Evolutionary conservation across 2,888 invertebrate genomes (phyloP), one percentile per base, ranked within the genome.

Genomic region (Drosophila ochracea): DNA sequence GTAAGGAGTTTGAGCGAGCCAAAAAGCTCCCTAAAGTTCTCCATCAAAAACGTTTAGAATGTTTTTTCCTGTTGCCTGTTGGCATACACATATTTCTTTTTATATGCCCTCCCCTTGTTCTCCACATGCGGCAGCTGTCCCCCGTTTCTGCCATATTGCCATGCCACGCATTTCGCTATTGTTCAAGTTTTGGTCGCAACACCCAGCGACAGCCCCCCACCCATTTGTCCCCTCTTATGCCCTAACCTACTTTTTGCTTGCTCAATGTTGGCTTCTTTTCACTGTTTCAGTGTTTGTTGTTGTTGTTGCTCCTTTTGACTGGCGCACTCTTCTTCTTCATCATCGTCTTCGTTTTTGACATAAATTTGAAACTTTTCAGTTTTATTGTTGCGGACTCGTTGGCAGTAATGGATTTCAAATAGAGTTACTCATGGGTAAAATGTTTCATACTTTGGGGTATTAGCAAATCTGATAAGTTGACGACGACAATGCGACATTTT

Each of bases 361-460:
- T 90, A 87, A 87, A 90, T 90, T 87, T 89, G 86, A 86, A 87
- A 90, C 84, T 87, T 90, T 89, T 84, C 78, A 87, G 90, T 89
- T 87, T 87, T 89, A 89, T 87, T 87, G 87, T 87, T 84, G 82
- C 76, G 74, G 84, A 89, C 90, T 87, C 86, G 87, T 87, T 85
- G 89, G 87, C 87, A 80, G 84, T 87, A 87, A 87, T 87, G 87
- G 90, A 87, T 87, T 87, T 90, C 87, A 82, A 87, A 87, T 90
- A 86, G 87, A 90, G 90, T 87, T 90, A 89, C 90, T 87, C 87
- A 87, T 89, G 87, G 90, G 89, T 90, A 89, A 87, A 90, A 87
- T 87, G 84, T 84, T 86, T 78, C 89, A 84, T 87, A 89, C 90
- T 90, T 90, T 89, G 82, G 87, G 90, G 90, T 86, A 87, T 87